A percentile compares a stretch with the other conserved stretches of the same genome.
Conservation (phyloP, 2,797 vertebrate genomes). For the Ambastaia sidthimunki region DNA sequence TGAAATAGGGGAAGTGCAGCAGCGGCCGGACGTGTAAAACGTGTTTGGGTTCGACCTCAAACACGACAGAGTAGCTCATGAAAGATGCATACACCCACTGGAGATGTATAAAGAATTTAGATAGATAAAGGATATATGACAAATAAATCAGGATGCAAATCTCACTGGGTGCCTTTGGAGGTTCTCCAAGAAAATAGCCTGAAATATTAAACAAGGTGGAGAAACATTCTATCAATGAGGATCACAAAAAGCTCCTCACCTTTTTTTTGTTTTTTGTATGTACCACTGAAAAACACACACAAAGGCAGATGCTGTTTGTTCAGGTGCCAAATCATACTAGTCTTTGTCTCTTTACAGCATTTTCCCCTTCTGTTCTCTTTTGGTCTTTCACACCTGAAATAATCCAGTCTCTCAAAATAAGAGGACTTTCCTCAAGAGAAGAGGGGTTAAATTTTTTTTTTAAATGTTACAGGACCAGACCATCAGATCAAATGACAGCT, state of each 20-base stretch:
- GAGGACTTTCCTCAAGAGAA: neutral
- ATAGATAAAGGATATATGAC: slow-evolving; percentile 85
- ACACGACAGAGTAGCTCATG: slow-evolving; percentile 75
- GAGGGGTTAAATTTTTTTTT: too few species aligned
- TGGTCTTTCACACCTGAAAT: slow-evolving; percentile 2
- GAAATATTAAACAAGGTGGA: slow-evolving; percentile 80
- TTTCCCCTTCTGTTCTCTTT: slow-evolving; percentile 5
- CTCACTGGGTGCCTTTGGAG: slow-evolving; percentile 79
- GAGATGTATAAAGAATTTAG: slow-evolving; percentile 86
- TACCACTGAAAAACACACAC: too few species aligned
- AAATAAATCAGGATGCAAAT: slow-evolving; percentile 87
- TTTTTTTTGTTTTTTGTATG: slow-evolving; percentile 21
- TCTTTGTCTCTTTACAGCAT: slow-evolving; percentile 11
- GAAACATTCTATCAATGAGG: slow-evolving; percentile 82
- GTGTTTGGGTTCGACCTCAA: slow-evolving; percentile 77
- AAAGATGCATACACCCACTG: slow-evolving; percentile 81
- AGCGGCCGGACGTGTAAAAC: slow-evolving; percentile 74
- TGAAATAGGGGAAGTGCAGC: slow-evolving; percentile 68
- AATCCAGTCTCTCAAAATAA: slow-evolving; percentile 12
- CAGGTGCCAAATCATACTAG: slow-evolving; percentile 9
- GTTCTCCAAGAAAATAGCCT: slow-evolving; percentile 79
- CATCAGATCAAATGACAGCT: too few species aligned
- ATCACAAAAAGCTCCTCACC: slow-evolving; percentile 65
- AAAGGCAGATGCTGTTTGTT: slow-evolving; percentile 3
- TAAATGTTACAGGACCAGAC: too few species aligned